Base-by-base conservation (phyloP, 37 sponge, comb jelly and placozoan genomes). In the Chondrosia reniformis region DNA sequence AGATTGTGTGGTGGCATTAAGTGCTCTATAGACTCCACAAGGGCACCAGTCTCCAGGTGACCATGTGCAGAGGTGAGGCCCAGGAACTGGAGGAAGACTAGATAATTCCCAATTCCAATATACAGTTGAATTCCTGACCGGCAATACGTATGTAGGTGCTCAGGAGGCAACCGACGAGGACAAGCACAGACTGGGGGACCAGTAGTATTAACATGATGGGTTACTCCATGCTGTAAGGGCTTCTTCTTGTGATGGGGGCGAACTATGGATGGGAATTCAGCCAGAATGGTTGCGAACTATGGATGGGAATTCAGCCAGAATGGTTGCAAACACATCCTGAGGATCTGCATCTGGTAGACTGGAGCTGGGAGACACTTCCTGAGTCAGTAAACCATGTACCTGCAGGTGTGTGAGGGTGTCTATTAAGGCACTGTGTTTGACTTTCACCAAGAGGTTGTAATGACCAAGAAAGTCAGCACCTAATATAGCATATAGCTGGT, bases 11-110 rank as follows among this genome's bases (percentile, higher is more conserved):
- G 34, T 33, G 27, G 38, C 58, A 84, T 91, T 91, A 34, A 91
- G 77, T 17, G 91, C 84, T 1, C 80, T 83, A 71, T 86, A 90
- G 74, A 86, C 91, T 25, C 84, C 91, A 83, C 91, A 86, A 15
- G 84, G 91, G 13, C 87, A 64, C 91, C 91, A 86, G 46, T 88
- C 84, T 1, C 88, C 76, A 2, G 80, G 84, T 82, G 63, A 86
- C 78, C 87, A 81, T 81, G 78, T 86, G 82, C 19, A 77, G 42
- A 33, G 82, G 61, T n/a, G 82, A 67, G 31, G 78, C 55, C 66
- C 87, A 80, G 58, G 58, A 49, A 36, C 69, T 77, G 55, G 67
- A 77, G 32, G 78, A 83, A 24, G 59, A 56, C 5, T 52, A 61
- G 33, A 83, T 83, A 69, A 83, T 83, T 21, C 83, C 77, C 74